Evolutionary conservation across 2,113 vertebrate genomes (phyloP), one percentile per base, ranked within the genome.

Genomic region (Felis chaus): DNA sequence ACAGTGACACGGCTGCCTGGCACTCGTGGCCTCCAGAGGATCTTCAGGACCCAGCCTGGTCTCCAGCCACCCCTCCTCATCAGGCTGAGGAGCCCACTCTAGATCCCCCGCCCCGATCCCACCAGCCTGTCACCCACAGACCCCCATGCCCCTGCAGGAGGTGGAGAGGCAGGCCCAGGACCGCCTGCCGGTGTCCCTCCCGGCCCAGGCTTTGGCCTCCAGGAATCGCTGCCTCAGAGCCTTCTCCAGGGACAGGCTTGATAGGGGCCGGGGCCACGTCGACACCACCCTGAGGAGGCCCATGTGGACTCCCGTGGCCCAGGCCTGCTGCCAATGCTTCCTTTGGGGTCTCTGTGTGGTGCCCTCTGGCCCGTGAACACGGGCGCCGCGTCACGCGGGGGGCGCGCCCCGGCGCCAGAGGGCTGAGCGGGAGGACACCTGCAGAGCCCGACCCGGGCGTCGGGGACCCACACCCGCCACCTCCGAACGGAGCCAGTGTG

Each of bases 391-490:
- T 57, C 55, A 19, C 7, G 2, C 1, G 55, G 55, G 14, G 55
- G 55, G 19, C 55, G 7, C 55, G 55, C 55, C 55, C 53, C 55
- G 4, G 19, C 19, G 7, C 55, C 55, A 21, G 55, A 57, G 55
- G 55, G 55, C 55, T 21, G 55, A 57, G 55, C 5, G 16, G 55
- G 29, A 2, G 23, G 45, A 36, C 69, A 45, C 33, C 86, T 1
- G 50, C 16, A 19, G 27, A 36, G 19, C 73, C 6, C 2, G 9
- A 7, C 0, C 15, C 2, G 0, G 50, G 19, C 7, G 50, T 12
- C 61, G 7, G 29, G 36, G 65, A 45, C 23, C 1, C 7, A 4
- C 45, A 31, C 29, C 53, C 3, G 0, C 4, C 57, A 21, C 55
- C 55, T 57, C 5, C 5, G 19, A 21, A 57, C 2, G 7, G 55